Conservation (phyloP, 1,140 invertebrate genomes). For the Calliopsis andreniformis region DNA sequence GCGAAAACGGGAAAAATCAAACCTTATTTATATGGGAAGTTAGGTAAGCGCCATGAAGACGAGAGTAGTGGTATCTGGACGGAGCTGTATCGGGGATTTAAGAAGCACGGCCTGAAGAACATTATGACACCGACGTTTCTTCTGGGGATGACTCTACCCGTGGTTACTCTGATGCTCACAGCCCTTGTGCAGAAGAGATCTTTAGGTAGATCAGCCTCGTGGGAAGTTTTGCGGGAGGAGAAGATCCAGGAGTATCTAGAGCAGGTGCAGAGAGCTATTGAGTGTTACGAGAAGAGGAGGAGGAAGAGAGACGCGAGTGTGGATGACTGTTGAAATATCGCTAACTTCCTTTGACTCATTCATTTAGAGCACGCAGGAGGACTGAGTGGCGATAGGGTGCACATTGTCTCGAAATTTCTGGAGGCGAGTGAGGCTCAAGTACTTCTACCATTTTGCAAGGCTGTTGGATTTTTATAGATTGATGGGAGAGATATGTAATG, state of each 20-base stretch:
- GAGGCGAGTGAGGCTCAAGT: too few species aligned
- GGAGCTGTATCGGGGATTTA: conserved; percentile 74
- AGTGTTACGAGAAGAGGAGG: conserved; percentile 62
- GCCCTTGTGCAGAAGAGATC: conserved; percentile 75
- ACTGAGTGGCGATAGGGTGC: too few species aligned
- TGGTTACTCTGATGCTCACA: conserved; percentile 75
- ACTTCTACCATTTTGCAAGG: too few species aligned
- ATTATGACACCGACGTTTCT: conserved; percentile 78
- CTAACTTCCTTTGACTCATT: not conserved
- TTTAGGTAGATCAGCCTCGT: conserved; percentile 65
- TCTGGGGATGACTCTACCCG: conserved; percentile 76
- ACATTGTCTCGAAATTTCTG: too few species aligned
- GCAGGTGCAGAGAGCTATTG: conserved; percentile 69
- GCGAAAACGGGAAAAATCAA: conserved; percentile 77
- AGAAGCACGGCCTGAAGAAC: conserved; percentile 77
- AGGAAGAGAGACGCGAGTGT: conserved; percentile 39
- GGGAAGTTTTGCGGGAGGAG: conserved; percentile 53
- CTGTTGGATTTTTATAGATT: too few species aligned
- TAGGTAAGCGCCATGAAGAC: conserved; percentile 58
- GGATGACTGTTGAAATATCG: conserved; percentile 41
- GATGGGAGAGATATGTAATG: too few species aligned
- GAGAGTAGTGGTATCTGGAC: conserved; percentile 69
- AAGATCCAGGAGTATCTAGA: conserved; percentile 69
- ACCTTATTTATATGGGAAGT: conserved; percentile 75
- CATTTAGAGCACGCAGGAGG: not conserved